A percentile compares a stretch with the other conserved stretches of the same genome.
Evolutionary conservation across 2,888 invertebrate genomes (phyloP).

Genomic region (Saturnia pavonia): DNA sequence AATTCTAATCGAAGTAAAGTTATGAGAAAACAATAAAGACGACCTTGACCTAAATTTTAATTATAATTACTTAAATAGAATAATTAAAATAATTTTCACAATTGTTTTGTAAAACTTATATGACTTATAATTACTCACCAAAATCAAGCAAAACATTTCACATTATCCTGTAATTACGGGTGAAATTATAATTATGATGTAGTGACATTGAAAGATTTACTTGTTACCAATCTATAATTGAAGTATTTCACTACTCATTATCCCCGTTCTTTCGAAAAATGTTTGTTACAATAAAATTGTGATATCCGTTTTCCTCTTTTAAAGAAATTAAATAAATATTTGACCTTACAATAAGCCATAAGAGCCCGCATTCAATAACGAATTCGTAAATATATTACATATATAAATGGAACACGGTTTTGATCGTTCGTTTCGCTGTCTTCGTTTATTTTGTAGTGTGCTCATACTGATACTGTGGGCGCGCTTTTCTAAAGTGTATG

Average conservation of each 20-base stretch:
- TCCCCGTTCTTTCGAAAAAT: neutral
- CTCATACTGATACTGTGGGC: conserved; percentile 32
- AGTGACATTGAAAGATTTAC: neutral
- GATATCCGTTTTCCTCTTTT: neutral
- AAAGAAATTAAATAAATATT: neutral
- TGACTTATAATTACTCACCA: neutral
- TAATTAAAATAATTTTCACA: too few species aligned
- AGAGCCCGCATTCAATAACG: neutral
- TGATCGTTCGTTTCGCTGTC: conserved; percentile 37
- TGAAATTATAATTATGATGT: neutral
- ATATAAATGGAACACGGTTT: neutral
- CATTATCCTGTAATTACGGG: neutral
- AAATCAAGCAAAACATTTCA: neutral
- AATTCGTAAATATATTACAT: neutral
- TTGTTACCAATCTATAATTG: neutral
- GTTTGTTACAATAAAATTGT: neutral
- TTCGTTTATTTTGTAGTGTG: conserved; percentile 28
- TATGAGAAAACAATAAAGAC: too few species aligned
- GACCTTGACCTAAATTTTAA: too few species aligned
- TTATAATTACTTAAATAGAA: too few species aligned
- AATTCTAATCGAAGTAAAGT: too few species aligned
- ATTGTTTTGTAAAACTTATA: neutral
- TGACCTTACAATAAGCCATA: neutral
- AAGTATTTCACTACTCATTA: too few species aligned
- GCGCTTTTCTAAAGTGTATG: conserved; percentile 48